phyloP scores from a whole-genome alignment of 1,140 invertebrate genomes.

The Meloidogyne exigua region DNA sequence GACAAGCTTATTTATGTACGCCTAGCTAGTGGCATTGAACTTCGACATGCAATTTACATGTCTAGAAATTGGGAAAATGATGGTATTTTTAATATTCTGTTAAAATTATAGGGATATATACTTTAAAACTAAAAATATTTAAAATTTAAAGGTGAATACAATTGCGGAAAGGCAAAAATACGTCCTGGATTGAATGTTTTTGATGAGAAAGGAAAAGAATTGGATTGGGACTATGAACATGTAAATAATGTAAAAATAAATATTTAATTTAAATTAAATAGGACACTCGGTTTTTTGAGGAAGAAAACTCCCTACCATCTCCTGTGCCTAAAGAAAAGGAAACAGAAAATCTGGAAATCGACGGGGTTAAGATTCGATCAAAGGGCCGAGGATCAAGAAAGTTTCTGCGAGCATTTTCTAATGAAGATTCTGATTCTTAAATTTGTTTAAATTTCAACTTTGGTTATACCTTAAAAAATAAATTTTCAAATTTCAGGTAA shows the following conservation, averaged over 20 bases:
- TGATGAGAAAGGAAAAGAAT: constrained; percentile 54
- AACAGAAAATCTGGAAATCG: constrained; percentile 8
- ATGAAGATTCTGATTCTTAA: neutral
- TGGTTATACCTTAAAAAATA: neutral
- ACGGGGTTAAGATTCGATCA: constrained; percentile 41
- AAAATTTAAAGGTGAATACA: constrained; percentile 1
- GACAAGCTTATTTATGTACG: constrained; percentile 47
- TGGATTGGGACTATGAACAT: constrained; percentile 62
- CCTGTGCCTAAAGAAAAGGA: neutral
- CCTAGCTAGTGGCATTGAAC: constrained; percentile 44
- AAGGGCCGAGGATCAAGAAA: constrained; percentile 49
- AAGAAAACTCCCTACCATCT: constrained; percentile 10
- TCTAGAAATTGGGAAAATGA: constrained; percentile 35
- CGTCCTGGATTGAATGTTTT: constrained; percentile 60
- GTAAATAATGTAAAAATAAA: neutral
- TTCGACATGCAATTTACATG: constrained; percentile 37
- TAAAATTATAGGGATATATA: neutral
- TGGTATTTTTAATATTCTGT: neutral
- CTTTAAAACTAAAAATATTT: neutral
- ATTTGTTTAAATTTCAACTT: neutral
- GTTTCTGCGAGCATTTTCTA: constrained; percentile 28
- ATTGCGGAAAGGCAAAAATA: constrained; percentile 32
- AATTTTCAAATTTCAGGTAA: neutral
- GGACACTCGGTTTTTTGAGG: constrained; percentile 57
- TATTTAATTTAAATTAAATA: neutral